Percentiles rank a stretch among this genome's conserved stretches.
These are phyloP conservation scores for Colistium nudipinnis DNA, from an alignment of 2,113 vertebrate species.

Conservation along the genomic window DNA sequence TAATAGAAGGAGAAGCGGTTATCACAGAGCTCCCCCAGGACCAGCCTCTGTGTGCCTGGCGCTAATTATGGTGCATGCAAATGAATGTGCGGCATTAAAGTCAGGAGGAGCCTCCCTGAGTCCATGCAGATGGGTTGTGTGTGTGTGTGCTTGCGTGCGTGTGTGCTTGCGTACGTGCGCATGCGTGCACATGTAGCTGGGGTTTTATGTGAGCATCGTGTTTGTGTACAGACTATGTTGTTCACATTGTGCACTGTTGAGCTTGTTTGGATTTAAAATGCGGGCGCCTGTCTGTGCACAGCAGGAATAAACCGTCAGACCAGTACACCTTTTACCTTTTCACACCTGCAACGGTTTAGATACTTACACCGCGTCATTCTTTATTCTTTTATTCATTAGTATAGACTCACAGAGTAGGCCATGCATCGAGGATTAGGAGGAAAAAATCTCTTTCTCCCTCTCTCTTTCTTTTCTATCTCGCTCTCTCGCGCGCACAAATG, in stretches of 20 bases:
- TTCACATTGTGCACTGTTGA: not conserved
- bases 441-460: slow-evolving; percentile 23
- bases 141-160: slow-evolving; percentile 22
- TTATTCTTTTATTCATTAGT: slow-evolving; percentile 74
- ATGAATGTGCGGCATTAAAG: slow-evolving; percentile 88
- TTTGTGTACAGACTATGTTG: slow-evolving; percentile 5
- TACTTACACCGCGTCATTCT: slow-evolving; percentile 52
- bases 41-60: slow-evolving; percentile 87
- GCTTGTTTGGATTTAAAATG: slow-evolving; percentile 24
- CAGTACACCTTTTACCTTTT: slow-evolving; percentile 48
- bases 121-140: slow-evolving; percentile 52
- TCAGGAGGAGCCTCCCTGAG: slow-evolving; percentile 67
- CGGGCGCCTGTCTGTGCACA: slow-evolving; percentile 14
- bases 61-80: slow-evolving; percentile 97
- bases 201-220: not conserved
- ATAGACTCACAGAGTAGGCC: slow-evolving; percentile 42
- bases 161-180: slow-evolving; percentile 3
- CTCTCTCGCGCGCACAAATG: slow-evolving; percentile 24
- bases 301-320: slow-evolving; percentile 23
- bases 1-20: slow-evolving; percentile 94
- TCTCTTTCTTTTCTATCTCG: slow-evolving; percentile 17
- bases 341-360: slow-evolving; percentile 53
- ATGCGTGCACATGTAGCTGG: not conserved
- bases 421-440: slow-evolving; percentile 62
- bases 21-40: slow-evolving; percentile 92